Conservation (phyloP, 2,113 vertebrate species). For the Pluvianellus socialis region DNA sequence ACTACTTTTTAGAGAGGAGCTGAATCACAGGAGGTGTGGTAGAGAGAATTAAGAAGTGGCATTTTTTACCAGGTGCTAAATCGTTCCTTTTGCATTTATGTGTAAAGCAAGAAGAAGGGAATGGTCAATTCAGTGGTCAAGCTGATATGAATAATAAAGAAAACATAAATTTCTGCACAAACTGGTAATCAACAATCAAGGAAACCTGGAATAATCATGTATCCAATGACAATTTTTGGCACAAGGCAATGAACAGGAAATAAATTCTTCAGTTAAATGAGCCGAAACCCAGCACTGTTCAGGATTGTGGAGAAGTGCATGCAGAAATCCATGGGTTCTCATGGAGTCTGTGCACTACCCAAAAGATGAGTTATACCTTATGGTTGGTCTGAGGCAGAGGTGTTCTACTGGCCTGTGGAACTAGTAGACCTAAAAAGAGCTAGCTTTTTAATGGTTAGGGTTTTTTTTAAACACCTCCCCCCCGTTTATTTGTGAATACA, state of each 20-base stretch:
- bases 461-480: too few species aligned
- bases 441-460: background rate
- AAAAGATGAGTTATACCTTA: background rate
- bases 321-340: background rate
- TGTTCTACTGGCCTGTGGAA: background rate
- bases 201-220: background rate
- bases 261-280: background rate
- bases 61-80: background rate
- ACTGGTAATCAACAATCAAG: background rate
- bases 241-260: background rate
- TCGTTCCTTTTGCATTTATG: background rate
- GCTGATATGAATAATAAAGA: background rate
- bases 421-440: background rate
- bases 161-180: background rate
- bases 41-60: background rate
- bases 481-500: background rate
- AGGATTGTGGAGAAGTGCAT: background rate
- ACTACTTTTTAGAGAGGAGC: background rate
- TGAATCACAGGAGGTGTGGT: accelerated
- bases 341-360: too few species aligned
- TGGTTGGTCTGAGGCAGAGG: background rate
- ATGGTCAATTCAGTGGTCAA: background rate
- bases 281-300: background rate
- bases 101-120: background rate
- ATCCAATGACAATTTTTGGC: background rate